Percentiles rank a stretch among this genome's conserved stretches.
Conservation (phyloP, 2,797 vertebrate genomes). For the Aeoliscus strigatus region DNA sequence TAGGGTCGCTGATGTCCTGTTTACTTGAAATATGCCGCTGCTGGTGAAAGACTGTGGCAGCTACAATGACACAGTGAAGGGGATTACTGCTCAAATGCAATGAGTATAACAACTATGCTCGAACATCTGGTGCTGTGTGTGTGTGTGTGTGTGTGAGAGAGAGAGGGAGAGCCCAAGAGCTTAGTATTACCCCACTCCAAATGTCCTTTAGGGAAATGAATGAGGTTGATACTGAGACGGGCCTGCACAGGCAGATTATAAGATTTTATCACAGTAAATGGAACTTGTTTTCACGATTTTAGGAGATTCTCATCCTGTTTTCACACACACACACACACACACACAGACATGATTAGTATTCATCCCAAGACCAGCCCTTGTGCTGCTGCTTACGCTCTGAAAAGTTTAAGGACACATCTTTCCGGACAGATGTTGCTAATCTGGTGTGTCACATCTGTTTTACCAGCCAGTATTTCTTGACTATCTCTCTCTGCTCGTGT, state of each 20-base stretch:
- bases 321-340: constrained; percentile 22
- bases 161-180: constrained; percentile 17
- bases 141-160: constrained; percentile 23
- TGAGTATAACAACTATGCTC: constrained; percentile 33
- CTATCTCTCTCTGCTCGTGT: not conserved
- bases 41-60: constrained; percentile 32
- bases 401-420: constrained; percentile 8
- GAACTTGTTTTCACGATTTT: constrained; percentile 54
- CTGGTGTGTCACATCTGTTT: constrained; percentile 1
- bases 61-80: constrained; percentile 25
- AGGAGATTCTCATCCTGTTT: constrained; percentile 32
- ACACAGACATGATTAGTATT: constrained; percentile 40
- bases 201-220: constrained; percentile 59
- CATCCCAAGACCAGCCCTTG: constrained; percentile 12
- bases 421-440: constrained; percentile 21
- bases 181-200: constrained; percentile 40
- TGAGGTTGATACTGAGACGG: constrained; percentile 37
- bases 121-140: constrained; percentile 53
- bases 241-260: constrained; percentile 52
- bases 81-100: constrained; percentile 37
- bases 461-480: not conserved
- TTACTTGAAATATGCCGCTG: constrained; percentile 25
- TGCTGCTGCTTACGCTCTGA: constrained; percentile 20
- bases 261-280: constrained; percentile 63
- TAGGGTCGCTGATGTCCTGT: constrained; percentile 36